Base-by-base conservation (phyloP, 2,113 vertebrate species). In the Thalassoma bifasciatum region DNA sequence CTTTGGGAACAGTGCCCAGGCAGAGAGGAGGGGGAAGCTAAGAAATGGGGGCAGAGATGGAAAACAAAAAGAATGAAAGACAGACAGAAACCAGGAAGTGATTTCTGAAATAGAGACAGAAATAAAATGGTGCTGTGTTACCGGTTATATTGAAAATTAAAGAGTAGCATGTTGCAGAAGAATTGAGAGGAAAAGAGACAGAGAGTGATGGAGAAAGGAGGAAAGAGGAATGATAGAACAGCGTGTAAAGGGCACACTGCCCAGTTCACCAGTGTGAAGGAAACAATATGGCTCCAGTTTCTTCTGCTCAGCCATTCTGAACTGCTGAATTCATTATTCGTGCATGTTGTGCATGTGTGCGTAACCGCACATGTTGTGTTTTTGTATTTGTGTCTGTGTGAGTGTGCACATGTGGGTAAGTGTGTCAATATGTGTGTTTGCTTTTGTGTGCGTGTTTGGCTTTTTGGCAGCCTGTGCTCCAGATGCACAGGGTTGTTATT, bases 401-500 rank as follows among this genome's bases (percentile, higher is more conserved):
- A 52, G 51, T 59, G 19, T 54, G 23, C 49, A 52, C 22, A 60
- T 58, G 66, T 42, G 62, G 46, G 60, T 49, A 64, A 64, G 63
- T 66, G 66, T 77, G 47, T 26, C 1, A 19, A 67, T 76, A 34
- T 72, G 70, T 74, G 63, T 72, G 24, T 72, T 23, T 71, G 59
- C 57, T 13, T 52, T 42, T 23, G 51, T 61, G 79, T 58, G 30
- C 30, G 80, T 71, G 47, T 56, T 62, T 87, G 73, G 77, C 52
- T 81, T 84, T 86, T 86, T 91, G 87, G 82, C 91, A 94, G 93
- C 93, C 93, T 94, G 92, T 85, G 87, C 76, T 87, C 92, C 93
- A 95, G 95, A 95, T 94, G 93, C 93, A 82, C 58, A 63, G 78
- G 93, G 93, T 90, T 92, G 91, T 95, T 95, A 93, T 93, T 94